phyloP scores from a whole-genome alignment of 2,113 vertebrate genomes.

The Opisthocomus hoazin region DNA sequence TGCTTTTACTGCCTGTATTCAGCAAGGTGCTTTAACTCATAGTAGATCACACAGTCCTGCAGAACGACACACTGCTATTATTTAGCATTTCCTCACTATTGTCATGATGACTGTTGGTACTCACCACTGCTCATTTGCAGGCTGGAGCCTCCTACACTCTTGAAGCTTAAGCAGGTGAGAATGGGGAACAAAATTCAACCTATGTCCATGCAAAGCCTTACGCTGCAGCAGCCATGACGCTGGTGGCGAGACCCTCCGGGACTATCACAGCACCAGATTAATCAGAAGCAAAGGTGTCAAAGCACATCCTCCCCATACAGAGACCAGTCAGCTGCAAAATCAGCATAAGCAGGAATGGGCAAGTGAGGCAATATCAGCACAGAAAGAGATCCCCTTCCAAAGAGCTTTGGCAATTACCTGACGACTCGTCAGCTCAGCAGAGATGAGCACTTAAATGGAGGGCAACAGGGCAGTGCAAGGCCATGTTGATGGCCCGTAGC shows the following conservation, averaged over 20 bases:
- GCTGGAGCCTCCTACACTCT: neutral
- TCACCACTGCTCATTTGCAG: neutral
- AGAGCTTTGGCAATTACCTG: neutral
- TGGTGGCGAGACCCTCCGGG: rapidly evolving
- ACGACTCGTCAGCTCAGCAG: neutral
- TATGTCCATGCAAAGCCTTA: neutral
- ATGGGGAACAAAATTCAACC: neutral
- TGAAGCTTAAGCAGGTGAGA: neutral
- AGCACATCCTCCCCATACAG: neutral
- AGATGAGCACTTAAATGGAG: neutral
- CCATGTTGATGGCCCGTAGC: no score
- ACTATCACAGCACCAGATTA: neutral
- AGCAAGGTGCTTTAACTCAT: neutral
- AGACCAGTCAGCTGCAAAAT: neutral
- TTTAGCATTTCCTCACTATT: neutral
- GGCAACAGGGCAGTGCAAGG: neutral
- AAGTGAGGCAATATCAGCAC: neutral
- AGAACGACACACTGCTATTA: neutral
- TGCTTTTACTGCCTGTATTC: neutral
- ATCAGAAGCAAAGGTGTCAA: neutral
- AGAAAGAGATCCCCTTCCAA: neutral
- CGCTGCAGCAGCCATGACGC: neutral
- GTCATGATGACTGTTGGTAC: neutral
- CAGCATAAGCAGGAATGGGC: neutral
- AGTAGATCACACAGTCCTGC: neutral